phyloP scores from a whole-genome alignment of 2,113 vertebrate species.

The Zapornia atra region DNA sequence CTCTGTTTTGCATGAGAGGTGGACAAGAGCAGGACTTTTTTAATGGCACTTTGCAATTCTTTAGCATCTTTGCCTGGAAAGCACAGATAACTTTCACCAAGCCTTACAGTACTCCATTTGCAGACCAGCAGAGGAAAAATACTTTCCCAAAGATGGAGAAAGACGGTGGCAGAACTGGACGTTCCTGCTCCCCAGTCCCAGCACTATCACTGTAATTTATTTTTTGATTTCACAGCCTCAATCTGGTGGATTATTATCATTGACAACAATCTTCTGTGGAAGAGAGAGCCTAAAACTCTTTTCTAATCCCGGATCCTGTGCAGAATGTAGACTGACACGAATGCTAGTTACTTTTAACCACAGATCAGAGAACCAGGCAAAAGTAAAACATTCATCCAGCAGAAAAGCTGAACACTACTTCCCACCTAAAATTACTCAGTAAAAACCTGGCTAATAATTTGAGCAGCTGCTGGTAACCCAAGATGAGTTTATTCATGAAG shows the following conservation, averaged over 20 bases:
- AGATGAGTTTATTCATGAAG: not conserved
- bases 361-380: not conserved
- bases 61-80: not conserved
- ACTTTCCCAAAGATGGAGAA: not conserved
- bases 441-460: not conserved
- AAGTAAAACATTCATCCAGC: not conserved
- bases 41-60: not conserved
- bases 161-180: not conserved
- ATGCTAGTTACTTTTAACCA: not conserved
- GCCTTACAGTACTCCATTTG: not conserved
- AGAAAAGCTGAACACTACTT: not conserved
- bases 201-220: not conserved
- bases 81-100: not conserved
- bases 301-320: not conserved
- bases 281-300: not conserved
- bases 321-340: not conserved
- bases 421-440: not conserved
- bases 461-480: not conserved
- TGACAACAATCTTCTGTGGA: not conserved
- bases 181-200: not conserved
- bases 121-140: not conserved
- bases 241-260: not conserved
- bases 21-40: not conserved
- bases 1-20: conserved; percentile 1
- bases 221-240: not conserved